These are phyloP conservation scores for Megaceryle maxima DNA, from an alignment of 2,113 vertebrate genomes.

Conservation along the genomic window DNA sequence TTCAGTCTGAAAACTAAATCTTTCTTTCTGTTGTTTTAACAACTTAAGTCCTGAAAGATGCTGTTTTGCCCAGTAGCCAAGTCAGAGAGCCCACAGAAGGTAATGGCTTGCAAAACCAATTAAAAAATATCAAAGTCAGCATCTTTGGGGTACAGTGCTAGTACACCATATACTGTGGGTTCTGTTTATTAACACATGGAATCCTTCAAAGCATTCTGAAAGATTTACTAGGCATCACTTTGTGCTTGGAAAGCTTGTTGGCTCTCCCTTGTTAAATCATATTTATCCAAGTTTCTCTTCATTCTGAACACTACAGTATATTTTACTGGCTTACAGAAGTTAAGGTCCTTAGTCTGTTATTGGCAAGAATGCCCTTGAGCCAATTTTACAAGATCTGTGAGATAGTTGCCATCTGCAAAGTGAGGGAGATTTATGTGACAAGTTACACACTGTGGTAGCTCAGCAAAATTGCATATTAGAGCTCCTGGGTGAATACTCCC, in stretches of 20 bases:
- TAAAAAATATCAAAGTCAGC: neutral
- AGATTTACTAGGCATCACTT: neutral
- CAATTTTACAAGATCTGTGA: neutral
- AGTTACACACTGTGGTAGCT: accelerated
- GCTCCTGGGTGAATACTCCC: neutral
- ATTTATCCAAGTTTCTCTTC: neutral
- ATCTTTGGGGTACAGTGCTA: neutral
- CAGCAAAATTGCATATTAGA: accelerated
- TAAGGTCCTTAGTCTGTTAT: neutral
- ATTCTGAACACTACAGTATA: neutral
- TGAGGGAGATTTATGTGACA: neutral
- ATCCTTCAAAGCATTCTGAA: neutral
- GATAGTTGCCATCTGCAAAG: neutral
- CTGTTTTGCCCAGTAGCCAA: neutral
- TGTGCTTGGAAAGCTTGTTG: neutral
- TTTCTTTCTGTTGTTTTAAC: neutral
- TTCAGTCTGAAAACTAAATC: neutral
- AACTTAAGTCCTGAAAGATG: neutral
- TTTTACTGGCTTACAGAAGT: neutral
- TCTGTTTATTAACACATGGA: neutral
- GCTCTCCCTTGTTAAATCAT: neutral
- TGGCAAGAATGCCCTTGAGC: neutral
- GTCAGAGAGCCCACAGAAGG: neutral
- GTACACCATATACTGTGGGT: accelerated
- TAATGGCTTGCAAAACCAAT: neutral